Conservation (phyloP, 2,888 invertebrate species). For the Aphidoletes aphidimyza region DNA sequence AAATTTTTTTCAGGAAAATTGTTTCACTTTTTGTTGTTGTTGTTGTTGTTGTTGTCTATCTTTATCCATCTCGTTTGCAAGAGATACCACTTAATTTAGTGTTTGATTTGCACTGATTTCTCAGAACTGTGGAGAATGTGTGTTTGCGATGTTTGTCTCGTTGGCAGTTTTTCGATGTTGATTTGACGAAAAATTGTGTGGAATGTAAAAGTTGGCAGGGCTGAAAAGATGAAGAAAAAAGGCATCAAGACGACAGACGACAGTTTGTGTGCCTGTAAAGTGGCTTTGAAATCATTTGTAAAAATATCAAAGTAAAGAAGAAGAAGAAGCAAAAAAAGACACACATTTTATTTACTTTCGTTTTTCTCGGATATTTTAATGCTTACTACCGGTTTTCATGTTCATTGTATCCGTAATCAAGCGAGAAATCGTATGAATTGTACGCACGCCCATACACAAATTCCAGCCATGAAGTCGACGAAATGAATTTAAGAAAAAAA, state of each 20-base stretch:
- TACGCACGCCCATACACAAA: constrained; percentile 33
- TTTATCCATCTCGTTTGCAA: neutral
- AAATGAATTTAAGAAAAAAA: constrained; percentile 35
- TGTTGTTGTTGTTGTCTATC: neutral
- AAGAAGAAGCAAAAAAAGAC: neutral
- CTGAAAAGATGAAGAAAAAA: neutral
- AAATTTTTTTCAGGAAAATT: constrained; percentile 35
- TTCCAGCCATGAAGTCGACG: neutral
- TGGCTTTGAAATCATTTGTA: neutral
- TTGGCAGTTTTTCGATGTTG: constrained; percentile 22
- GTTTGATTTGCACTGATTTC: neutral
- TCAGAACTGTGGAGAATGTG: neutral
- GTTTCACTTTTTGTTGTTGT: neutral
- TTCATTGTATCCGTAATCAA: constrained; percentile 30
- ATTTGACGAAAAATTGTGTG: constrained; percentile 30
- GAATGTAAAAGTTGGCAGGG: constrained; percentile 19
- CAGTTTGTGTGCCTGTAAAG: constrained; percentile 4
- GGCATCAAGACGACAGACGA: neutral
- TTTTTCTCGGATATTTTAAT: constrained; percentile 30
- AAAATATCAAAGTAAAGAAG: neutral
- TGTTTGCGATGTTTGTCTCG: neutral
- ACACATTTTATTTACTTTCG: constrained; percentile 41
- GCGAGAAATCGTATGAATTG: constrained; percentile 6
- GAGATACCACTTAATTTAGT: neutral
- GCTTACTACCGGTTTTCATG: constrained; percentile 43